phyloP scores from a whole-genome alignment of 2,888 invertebrate species.

The Archips xylosteana region DNA sequence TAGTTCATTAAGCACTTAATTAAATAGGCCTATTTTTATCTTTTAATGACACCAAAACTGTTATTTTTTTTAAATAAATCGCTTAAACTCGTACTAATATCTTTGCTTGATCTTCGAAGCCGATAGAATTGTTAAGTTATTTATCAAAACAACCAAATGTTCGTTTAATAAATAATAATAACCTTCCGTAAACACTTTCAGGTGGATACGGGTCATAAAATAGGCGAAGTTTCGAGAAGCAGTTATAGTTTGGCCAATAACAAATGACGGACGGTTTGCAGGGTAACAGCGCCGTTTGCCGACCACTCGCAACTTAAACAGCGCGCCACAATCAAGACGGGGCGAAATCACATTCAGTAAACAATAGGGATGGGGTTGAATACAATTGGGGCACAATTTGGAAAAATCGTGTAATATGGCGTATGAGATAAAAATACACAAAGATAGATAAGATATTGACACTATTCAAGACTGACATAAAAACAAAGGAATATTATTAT shows the following conservation, averaged over 20 bases:
- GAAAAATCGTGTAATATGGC: neutral
- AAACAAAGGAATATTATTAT: no score
- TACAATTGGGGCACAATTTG: neutral
- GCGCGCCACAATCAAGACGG: conserved; percentile 28
- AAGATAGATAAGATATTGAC: no score
- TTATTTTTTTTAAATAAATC: no score
- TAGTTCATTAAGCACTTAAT: no score
- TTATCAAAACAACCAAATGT: neutral
- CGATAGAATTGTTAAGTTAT: no score
- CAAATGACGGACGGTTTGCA: conserved; percentile 26
- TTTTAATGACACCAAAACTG: no score
- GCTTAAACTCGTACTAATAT: no score
- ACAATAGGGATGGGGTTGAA: conserved; percentile 25
- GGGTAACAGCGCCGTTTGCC: conserved; percentile 27
- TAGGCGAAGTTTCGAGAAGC: conserved; percentile 22
- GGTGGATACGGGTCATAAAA: conserved; percentile 35
- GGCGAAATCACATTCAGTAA: conserved; percentile 23
- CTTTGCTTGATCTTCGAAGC: no score
- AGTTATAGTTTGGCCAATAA: conserved; percentile 32
- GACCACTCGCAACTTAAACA: conserved; percentile 28
- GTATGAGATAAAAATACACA: no score
- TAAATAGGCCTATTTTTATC: no score
- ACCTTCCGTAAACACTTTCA: conserved; percentile 29
- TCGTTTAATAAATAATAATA: conserved; percentile 30
- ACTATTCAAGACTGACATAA: no score